phyloP scores from a whole-genome alignment of 2,113 vertebrate genomes.

The Siphamia tubifer region DNA sequence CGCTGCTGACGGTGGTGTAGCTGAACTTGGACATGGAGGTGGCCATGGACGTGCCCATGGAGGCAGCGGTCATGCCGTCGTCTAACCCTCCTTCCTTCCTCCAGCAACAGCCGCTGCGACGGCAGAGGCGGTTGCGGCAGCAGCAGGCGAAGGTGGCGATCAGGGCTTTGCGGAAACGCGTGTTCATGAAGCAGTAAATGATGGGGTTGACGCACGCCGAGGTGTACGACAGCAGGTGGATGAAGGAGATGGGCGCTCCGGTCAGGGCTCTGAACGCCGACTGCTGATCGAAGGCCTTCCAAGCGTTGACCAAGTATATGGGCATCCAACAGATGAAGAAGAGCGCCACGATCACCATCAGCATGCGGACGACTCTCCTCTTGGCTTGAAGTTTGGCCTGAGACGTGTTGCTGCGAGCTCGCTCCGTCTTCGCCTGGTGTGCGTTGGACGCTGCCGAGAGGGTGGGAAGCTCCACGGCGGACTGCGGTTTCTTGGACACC shows the following conservation, averaged over 20 bases:
- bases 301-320: slow-evolving; percentile 89
- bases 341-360: slow-evolving; percentile 91
- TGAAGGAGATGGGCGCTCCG: slow-evolving; percentile 92
- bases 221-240: slow-evolving; percentile 90
- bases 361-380: slow-evolving; percentile 91
- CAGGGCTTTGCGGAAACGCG: slow-evolving; percentile 89
- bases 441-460: slow-evolving; percentile 54
- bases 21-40: slow-evolving; percentile 89
- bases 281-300: slow-evolving; percentile 86
- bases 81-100: slow-evolving; percentile 65
- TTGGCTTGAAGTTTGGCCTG: slow-evolving; percentile 91
- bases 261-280: slow-evolving; percentile 81
- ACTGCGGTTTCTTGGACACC: slow-evolving; percentile 76
- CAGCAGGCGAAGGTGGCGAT: slow-evolving; percentile 84
- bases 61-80: slow-evolving; percentile 58
- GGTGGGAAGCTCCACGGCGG: slow-evolving; percentile 82
- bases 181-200: slow-evolving; percentile 99
- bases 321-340: slow-evolving; percentile 98
- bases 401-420: slow-evolving; percentile 78
- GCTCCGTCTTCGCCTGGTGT: slow-evolving; percentile 46
- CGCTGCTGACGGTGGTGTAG: slow-evolving; percentile 92
- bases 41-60: slow-evolving; percentile 80
- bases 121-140: slow-evolving; percentile 59
- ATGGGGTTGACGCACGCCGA: slow-evolving; percentile 92
- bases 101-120: slow-evolving; percentile 21